Base-by-base conservation (phyloP, 2,888 invertebrate genomes). In the Synergus laeviventris region DNA sequence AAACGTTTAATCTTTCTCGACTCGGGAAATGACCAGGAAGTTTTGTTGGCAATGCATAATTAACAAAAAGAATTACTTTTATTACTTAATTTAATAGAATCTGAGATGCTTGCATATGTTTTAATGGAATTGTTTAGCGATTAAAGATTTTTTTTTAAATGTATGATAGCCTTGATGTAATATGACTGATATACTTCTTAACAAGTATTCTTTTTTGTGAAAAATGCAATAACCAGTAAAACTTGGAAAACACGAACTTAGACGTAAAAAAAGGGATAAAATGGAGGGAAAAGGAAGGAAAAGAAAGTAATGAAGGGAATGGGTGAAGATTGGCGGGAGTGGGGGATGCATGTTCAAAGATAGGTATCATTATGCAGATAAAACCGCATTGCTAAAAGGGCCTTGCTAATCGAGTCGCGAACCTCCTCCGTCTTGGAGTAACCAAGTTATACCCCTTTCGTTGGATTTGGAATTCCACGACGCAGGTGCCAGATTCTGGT, bases 331-430 rank as follows among this genome's bases (percentile, higher is more conserved):
- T 31, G 61, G 31, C 31, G 31, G 31, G 4, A 49, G 49, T n/a
- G 16, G 49, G 59, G 45, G 56, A 61, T 21, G 24, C 60, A 31
- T 7, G 14, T 60, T 60, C 31, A 49, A 79, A 82, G 86, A 87
- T 87, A 82, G 86, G 87, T 87, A 87, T 87, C 85, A 85, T 87
- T 87, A 85, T 85, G 81, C 79, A 85, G 87, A 87, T 87, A 87
- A 87, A 85, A 82, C 86, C 81, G 82, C 84, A 85, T 85, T 84
- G 83, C 86, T 85, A 82, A 84, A 84, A 85, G 84, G 80, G 79
- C 81, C 76, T 77, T 77, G 79, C 82, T 86, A 85, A 85, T 85
- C 86, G 85, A 80, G 79, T 76, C 75, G 77, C 75, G 60, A 74
- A 74, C 74, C 74, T 75, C 74, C 79, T 77, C 78, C 75, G 24